Evolutionary conservation across 1,140 invertebrate genomes (phyloP).

Genomic region (Coenobita brevimanus): DNA sequence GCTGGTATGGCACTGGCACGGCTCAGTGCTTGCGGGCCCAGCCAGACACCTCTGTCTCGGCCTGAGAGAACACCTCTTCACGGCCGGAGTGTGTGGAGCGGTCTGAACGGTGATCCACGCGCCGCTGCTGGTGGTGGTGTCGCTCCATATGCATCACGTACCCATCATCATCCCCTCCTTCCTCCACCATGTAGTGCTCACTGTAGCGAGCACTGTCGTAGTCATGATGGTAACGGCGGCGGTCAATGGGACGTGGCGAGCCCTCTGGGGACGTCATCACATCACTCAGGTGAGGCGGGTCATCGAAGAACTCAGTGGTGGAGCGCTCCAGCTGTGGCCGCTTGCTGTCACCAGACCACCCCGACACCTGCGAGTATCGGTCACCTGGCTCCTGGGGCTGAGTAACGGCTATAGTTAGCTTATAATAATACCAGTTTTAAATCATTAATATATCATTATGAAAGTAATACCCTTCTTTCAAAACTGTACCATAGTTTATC

Average conservation of each 20-base stretch:
- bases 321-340: slow-evolving; percentile 47
- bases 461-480: no score
- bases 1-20: slow-evolving; percentile 4
- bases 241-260: slow-evolving; percentile 35
- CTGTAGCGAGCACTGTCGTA: slow-evolving; percentile 5
- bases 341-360: slow-evolving; percentile 55
- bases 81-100: slow-evolving; percentile 47
- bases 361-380: slow-evolving; percentile 60
- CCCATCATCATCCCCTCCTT: background rate
- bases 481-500: no score
- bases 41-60: slow-evolving; percentile 51
- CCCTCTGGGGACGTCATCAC: slow-evolving; percentile 57
- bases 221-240: slow-evolving; percentile 27
- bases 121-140: slow-evolving; percentile 2
- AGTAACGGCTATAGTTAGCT: background rate
- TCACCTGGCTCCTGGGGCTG: slow-evolving; percentile 61
- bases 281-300: slow-evolving; percentile 63
- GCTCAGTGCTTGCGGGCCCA: slow-evolving; percentile 43
- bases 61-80: slow-evolving; percentile 57
- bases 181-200: background rate
- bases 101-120: slow-evolving; percentile 50
- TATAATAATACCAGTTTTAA: no score
- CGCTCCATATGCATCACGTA: slow-evolving; percentile 25
- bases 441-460: no score
- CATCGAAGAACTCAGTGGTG: slow-evolving; percentile 62